These are phyloP conservation scores for Peromyscus melanophrys DNA, from an alignment of 2,797 vertebrate genomes.

Conservation along the genomic window DNA sequence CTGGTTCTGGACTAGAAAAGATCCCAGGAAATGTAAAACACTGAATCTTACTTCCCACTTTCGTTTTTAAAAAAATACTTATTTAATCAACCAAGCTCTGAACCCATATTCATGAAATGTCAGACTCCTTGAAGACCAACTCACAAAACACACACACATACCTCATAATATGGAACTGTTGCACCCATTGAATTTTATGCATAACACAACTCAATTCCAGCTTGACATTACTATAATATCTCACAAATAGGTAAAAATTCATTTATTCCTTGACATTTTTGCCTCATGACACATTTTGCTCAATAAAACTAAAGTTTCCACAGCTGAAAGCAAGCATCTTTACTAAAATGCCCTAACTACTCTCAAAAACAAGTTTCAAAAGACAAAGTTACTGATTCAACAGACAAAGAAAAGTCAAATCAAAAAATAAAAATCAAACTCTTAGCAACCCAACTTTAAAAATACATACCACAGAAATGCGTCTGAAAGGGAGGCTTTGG, in stretches of 20 bases:
- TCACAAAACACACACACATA: neutral
- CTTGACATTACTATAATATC: neutral
- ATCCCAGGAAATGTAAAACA: constrained; percentile 34
- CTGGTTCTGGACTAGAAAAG: constrained; percentile 20
- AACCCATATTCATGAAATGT: neutral
- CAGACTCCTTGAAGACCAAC: constrained; percentile 29
- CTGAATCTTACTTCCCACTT: neutral
- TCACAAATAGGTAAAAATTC: constrained; percentile 23
- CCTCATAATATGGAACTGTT: neutral
- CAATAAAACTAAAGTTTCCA: constrained; percentile 66
- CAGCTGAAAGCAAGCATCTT: constrained; percentile 20
- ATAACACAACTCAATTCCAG: constrained; percentile 20
- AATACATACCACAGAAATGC: constrained; percentile 95
- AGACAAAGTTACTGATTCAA: constrained; percentile 66
- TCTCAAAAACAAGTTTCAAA: constrained; percentile 64
- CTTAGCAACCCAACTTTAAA: constrained; percentile 61
- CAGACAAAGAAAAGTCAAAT: constrained; percentile 50
- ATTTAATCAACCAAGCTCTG: constrained; percentile 39
- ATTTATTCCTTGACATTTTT: constrained; percentile 56
- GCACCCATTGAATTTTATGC: constrained; percentile 31
- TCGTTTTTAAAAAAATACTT: neutral
- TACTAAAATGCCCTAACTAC: constrained; percentile 51
- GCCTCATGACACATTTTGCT: constrained; percentile 32
- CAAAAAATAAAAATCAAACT: constrained; percentile 46
- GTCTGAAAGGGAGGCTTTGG: constrained; percentile 96